Evolutionary conservation across 2,113 vertebrate genomes (phyloP).

Genomic region (Callionymus lyra): DNA sequence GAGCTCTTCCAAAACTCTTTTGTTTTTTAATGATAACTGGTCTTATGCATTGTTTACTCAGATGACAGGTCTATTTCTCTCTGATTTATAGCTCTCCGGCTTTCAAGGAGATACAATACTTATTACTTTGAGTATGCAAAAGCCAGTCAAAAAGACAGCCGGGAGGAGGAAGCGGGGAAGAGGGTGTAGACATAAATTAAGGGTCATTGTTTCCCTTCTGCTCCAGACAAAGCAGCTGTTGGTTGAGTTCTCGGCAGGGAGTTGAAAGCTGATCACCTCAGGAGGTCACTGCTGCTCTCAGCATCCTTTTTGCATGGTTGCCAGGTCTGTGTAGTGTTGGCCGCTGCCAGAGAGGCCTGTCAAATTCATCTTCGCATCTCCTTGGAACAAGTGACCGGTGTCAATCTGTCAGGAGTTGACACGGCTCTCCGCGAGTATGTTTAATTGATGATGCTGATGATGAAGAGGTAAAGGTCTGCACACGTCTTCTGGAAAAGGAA

Average conservation of each 20-base stretch:
- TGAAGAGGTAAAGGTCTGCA: no score
- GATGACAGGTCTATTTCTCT: constrained; percentile 65
- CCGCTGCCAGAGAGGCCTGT: constrained; percentile 36
- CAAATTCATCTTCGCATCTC: neutral
- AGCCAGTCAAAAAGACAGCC: constrained; percentile 47
- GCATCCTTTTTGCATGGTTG: constrained; percentile 25
- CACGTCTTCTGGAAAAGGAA: no score
- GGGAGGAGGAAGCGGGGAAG: constrained; percentile 10
- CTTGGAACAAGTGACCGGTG: no score
- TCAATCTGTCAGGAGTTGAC: no score
- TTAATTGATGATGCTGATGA: no score
- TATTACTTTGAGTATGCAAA: constrained; percentile 66
- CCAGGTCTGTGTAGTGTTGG: constrained; percentile 26
- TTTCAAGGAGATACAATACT: constrained; percentile 66
- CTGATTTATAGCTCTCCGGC: constrained; percentile 64
- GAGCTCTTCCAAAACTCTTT: constrained; percentile 29
- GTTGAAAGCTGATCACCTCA: constrained; percentile 42
- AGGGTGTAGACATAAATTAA: constrained; percentile 44
- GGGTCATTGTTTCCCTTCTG: constrained; percentile 45
- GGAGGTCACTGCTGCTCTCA: constrained; percentile 42
- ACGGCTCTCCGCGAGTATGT: no score
- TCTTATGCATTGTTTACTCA: constrained; percentile 55
- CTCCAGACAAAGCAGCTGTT: constrained; percentile 40
- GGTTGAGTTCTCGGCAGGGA: constrained; percentile 47
- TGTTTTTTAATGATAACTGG: constrained; percentile 65